These are phyloP conservation scores for Ceratotherium simum DNA, from an alignment of 2,113 vertebrate species.

Conservation along the genomic window DNA sequence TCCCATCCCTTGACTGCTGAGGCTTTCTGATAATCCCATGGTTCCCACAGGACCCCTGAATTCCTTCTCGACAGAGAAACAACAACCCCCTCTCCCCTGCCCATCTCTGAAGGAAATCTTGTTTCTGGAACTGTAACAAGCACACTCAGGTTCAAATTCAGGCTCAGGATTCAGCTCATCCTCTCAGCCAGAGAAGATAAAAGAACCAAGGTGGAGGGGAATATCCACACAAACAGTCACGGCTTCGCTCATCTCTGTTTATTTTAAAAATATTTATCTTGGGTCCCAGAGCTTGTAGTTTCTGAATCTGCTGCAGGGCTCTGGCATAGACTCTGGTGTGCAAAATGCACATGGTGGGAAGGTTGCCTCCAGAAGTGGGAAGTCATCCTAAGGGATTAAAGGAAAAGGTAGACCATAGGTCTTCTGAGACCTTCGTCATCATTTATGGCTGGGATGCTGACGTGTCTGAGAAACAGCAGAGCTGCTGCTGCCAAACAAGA, in stretches of 20 bases:
- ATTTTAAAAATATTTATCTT: conserved; percentile 68
- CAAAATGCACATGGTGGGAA: conserved; percentile 32
- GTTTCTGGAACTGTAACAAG: conserved; percentile 15
- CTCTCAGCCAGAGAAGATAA: background rate
- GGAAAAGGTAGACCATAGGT: conserved; percentile 66
- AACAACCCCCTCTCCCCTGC: background rate
- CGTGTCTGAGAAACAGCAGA: conserved; percentile 73
- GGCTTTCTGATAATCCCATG: background rate
- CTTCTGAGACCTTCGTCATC: conserved; percentile 69
- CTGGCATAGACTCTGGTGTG: conserved; percentile 60
- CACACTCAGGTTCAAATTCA: conserved; percentile 9
- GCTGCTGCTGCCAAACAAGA: conserved; percentile 74
- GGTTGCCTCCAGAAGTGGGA: conserved; percentile 71
- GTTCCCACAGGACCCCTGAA: background rate
- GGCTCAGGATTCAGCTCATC: background rate
- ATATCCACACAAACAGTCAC: background rate
- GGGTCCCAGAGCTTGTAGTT: conserved; percentile 28
- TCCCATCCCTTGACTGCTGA: background rate
- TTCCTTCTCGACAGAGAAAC: conserved; percentile 26
- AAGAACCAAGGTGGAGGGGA: background rate
- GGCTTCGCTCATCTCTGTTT: conserved; percentile 63
- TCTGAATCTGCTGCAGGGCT: conserved; percentile 53
- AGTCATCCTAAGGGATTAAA: conserved; percentile 69
- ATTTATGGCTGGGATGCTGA: conserved; percentile 71
- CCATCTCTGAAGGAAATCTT: background rate